Evolutionary conservation across 2,888 invertebrate genomes (phyloP).

Genomic region (Hydropsyche betteni): DNA sequence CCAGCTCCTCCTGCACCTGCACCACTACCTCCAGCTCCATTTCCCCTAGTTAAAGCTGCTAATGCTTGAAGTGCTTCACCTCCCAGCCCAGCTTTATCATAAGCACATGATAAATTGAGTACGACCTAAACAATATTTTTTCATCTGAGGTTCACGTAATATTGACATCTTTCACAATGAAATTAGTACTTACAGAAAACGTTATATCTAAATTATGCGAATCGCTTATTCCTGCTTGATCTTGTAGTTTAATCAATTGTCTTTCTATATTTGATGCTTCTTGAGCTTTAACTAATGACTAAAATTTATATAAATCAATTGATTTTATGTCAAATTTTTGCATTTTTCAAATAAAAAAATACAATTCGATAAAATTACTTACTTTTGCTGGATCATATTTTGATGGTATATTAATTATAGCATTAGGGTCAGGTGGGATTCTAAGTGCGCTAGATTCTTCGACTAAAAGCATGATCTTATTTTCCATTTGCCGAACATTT

Average conservation of each 20-base stretch:
- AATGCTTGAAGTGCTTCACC: constrained; percentile 96
- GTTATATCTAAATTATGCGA: constrained; percentile 95
- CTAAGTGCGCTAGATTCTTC: constrained; percentile 83
- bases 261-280: constrained; percentile 95
- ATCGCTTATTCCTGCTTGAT: constrained; percentile 89
- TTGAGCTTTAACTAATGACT: constrained; percentile 90
- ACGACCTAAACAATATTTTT: constrained; percentile 73
- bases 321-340: not conserved
- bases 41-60: constrained; percentile 60
- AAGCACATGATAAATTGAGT: constrained; percentile 95
- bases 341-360: not conserved
- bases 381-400: constrained; percentile 36
- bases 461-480: constrained; percentile 86
- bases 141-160: not conserved
- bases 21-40: constrained; percentile 31
- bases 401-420: not conserved
- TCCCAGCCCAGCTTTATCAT: constrained; percentile 92
- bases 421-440: constrained; percentile 55
- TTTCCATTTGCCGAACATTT: constrained; percentile 88
- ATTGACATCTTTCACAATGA: not conserved
- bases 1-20: constrained; percentile 35
- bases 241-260: constrained; percentile 87
- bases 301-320: constrained; percentile 41
- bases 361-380: constrained; percentile 18
- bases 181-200: constrained; percentile 76